phyloP scores from a whole-genome alignment of 2,888 invertebrate genomes.

The Encarsia formosa region DNA sequence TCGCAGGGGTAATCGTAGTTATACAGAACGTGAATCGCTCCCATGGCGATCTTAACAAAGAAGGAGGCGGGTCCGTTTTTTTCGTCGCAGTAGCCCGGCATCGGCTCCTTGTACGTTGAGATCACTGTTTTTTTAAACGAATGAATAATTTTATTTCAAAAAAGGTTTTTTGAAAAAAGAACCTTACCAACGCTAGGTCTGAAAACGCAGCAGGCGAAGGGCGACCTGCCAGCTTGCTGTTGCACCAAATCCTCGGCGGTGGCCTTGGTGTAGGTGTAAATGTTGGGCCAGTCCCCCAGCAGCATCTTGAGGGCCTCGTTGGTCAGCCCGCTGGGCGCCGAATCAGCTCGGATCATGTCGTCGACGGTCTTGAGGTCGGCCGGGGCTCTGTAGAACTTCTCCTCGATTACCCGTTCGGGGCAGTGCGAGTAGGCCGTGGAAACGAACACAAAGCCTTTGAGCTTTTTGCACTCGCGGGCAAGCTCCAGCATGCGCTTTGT shows the following conservation, averaged over 20 bases:
- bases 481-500: conserved; percentile 36
- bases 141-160: background rate
- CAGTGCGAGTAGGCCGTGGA: conserved; percentile 38
- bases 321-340: conserved; percentile 29
- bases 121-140: conserved; percentile 28
- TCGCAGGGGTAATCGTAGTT: conserved; percentile 28
- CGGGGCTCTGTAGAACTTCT: conserved; percentile 37
- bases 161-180: background rate
- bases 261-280: conserved; percentile 36
- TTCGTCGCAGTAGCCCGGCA: conserved; percentile 31
- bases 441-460: conserved; percentile 34
- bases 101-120: conserved; percentile 34
- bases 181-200: conserved; percentile 37
- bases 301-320: conserved; percentile 25
- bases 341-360: conserved; percentile 34
- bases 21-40: conserved; percentile 30
- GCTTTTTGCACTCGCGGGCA: conserved; percentile 32
- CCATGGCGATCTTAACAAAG: conserved; percentile 27
- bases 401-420: conserved; percentile 31
- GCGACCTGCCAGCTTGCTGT: conserved; percentile 26
- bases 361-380: conserved; percentile 33
- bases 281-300: conserved; percentile 34
- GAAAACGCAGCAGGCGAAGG: conserved; percentile 35
- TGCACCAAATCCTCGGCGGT: conserved; percentile 37
- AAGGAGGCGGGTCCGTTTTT: conserved; percentile 28